Percentiles rank a stretch among this genome's conserved stretches.
Conservation (phyloP, 1,140 invertebrate genomes). For the Rhagoletis zephyria region DNA sequence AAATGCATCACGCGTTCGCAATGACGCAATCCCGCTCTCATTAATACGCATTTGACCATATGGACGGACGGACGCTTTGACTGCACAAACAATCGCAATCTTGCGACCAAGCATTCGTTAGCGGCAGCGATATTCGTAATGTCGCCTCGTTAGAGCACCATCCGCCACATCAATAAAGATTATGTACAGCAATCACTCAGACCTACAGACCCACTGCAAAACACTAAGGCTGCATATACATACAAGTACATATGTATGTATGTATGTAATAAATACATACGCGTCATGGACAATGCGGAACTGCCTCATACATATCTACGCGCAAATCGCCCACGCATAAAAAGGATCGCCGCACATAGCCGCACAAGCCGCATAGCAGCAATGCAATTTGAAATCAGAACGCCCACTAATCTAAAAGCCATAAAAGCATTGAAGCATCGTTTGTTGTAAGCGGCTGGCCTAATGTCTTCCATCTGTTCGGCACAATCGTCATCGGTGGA, state of each 20-base stretch:
- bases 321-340: background rate
- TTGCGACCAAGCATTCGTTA: background rate
- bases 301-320: background rate
- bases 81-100: background rate
- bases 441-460: background rate
- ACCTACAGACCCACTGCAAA: no score
- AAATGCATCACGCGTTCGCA: slow-evolving; percentile 32
- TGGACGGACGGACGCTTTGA: background rate
- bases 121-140: background rate
- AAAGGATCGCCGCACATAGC: background rate
- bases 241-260: no score
- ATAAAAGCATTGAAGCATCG: background rate
- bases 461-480: slow-evolving; percentile 37
- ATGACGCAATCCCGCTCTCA: slow-evolving; percentile 1
- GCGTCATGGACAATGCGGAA: no score
- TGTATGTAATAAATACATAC: no score
- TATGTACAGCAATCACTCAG: slow-evolving; percentile 1
- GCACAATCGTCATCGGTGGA: background rate
- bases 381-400: slow-evolving; percentile 18
- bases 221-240: background rate
- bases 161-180: slow-evolving; percentile 37
- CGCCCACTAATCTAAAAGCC: slow-evolving; percentile 40
- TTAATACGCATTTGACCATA: slow-evolving; percentile 2
- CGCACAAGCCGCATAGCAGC: no score
- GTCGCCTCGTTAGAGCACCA: slow-evolving; percentile 16